Conservation (phyloP, 2,888 invertebrate genomes). For the Microctonus hyperodae region DNA sequence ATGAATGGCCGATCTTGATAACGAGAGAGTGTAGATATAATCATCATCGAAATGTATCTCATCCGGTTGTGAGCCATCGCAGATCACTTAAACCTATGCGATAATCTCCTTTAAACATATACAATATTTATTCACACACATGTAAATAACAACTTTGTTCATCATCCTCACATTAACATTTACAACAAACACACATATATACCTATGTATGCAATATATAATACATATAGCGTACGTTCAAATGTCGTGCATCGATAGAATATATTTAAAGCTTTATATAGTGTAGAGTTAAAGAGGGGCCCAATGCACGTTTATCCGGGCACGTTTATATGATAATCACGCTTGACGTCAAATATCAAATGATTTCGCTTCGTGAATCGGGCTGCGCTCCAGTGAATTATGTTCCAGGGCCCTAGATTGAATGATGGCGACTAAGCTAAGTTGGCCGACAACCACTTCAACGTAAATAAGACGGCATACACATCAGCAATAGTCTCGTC, state of each 20-base stretch:
- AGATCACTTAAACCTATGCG: conserved; percentile 46
- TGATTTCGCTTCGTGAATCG: conserved; percentile 59
- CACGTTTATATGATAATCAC: conserved; percentile 55
- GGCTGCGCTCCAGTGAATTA: conserved; percentile 55
- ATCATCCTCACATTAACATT: conserved; percentile 5
- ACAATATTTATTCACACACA: background rate
- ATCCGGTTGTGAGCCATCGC: conserved; percentile 44
- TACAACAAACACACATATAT: too few relatives aligned
- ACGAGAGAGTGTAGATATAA: background rate
- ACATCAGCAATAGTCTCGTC: too few relatives aligned
- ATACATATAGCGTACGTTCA: background rate
- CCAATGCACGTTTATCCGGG: conserved; percentile 41
- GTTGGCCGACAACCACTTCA: conserved; percentile 59
- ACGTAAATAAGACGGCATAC: conserved; percentile 55
- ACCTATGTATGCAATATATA: background rate
- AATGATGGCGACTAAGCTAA: conserved; percentile 55
- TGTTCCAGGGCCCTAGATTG: conserved; percentile 50
- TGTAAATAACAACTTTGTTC: background rate
- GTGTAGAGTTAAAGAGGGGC: conserved; percentile 22
- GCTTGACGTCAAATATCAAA: conserved; percentile 59
- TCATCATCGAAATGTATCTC: conserved; percentile 11
- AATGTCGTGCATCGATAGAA: background rate
- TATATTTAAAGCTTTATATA: background rate
- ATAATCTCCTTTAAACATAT: conserved; percentile 40
- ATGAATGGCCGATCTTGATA: conserved; percentile 11